Conservation (phyloP, 1,140 invertebrate species). For the Drosophila lacteicornis region DNA sequence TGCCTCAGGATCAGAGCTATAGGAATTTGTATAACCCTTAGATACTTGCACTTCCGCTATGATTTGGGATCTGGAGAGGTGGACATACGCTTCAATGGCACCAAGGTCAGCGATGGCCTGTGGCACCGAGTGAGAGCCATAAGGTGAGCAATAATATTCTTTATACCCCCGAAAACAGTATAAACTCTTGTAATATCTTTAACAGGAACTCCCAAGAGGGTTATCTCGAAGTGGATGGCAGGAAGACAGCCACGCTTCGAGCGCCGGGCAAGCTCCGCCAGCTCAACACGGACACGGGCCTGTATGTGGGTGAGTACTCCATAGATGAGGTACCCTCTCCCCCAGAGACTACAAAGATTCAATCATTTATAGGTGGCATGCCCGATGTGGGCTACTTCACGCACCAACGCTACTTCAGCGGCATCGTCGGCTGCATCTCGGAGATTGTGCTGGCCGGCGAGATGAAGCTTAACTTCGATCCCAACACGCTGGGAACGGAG, state of each 20-base stretch:
- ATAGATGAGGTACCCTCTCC: too few relatives aligned
- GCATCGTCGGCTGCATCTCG: slow-evolving; percentile 92
- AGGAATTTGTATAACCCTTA: too few relatives aligned
- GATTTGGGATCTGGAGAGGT: slow-evolving; percentile 92
- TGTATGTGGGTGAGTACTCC: slow-evolving; percentile 91
- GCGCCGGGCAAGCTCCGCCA: slow-evolving; percentile 93
- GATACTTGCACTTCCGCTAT: slow-evolving; percentile 86
- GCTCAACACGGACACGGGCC: slow-evolving; percentile 93
- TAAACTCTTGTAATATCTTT: slow-evolving; percentile 44
- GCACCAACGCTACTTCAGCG: slow-evolving; percentile 88
- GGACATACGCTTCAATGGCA: slow-evolving; percentile 92
- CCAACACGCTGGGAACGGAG: slow-evolving; percentile 80
- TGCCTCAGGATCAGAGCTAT: fast-evolving
- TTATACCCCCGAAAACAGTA: too few relatives aligned
- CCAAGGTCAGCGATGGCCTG: slow-evolving; percentile 95
- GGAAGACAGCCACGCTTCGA: slow-evolving; percentile 90
- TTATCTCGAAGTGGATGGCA: slow-evolving; percentile 93
- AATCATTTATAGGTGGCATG: slow-evolving; percentile 88
- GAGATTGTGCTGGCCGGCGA: slow-evolving; percentile 92
- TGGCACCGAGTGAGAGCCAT: slow-evolving; percentile 96
- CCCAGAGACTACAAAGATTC: neutral
- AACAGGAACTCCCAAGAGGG: slow-evolving; percentile 94
- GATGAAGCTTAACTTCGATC: slow-evolving; percentile 86
- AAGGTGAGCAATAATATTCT: slow-evolving; percentile 87
- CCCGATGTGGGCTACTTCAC: slow-evolving; percentile 89